A percentile compares a stretch with the other conserved stretches of the same genome.
Conservation (phyloP, 2,888 invertebrate species). For the Vanessa cardui region DNA sequence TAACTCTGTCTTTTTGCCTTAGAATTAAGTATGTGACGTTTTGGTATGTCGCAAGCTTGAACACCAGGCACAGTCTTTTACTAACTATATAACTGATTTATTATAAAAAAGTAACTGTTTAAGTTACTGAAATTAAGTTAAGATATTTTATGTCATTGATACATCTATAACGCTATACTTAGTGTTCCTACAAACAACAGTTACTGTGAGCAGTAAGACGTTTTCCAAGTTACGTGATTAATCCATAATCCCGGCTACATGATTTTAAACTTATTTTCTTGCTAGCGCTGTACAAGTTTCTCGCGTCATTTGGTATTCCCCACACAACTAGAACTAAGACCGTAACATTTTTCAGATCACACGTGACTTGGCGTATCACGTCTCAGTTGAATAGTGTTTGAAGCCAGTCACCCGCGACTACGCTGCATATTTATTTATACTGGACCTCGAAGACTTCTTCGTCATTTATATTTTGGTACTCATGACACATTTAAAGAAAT, state of each 20-base stretch:
- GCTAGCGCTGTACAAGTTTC: conserved; percentile 47
- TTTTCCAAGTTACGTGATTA: not conserved
- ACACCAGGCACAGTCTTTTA: too few species aligned
- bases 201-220: not conserved
- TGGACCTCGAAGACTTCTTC: conserved; percentile 12
- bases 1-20: too few species aligned
- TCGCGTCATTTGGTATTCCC: conserved; percentile 63
- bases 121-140: too few species aligned
- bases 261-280: conserved; percentile 24
- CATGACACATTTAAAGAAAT: not conserved
- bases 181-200: not conserved
- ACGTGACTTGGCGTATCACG: conserved; percentile 61
- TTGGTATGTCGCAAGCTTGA: too few species aligned
- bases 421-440: conserved; percentile 30
- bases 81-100: too few species aligned
- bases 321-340: conserved; percentile 54
- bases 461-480: conserved; percentile 11
- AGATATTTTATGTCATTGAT: too few species aligned
- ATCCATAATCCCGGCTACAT: not conserved
- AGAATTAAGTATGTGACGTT: too few species aligned
- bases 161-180: too few species aligned
- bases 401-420: conserved; percentile 30
- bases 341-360: conserved; percentile 68
- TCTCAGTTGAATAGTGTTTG: conserved; percentile 39
- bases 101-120: too few species aligned